Conservation (phyloP, 2,797 vertebrate species). For the Euthynnus affinis region DNA sequence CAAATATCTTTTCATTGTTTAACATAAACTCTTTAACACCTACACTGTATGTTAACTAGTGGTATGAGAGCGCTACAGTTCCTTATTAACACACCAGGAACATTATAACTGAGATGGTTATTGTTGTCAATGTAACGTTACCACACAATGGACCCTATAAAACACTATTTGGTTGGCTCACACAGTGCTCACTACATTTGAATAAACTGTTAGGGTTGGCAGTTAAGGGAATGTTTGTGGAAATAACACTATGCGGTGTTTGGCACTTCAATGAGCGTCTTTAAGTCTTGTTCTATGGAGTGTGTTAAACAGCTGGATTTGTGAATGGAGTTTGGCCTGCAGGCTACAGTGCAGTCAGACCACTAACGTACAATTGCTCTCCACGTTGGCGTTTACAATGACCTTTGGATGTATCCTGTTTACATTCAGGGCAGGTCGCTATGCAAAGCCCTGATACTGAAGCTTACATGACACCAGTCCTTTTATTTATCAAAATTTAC, state of each 20-base stretch:
- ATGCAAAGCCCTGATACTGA: not conserved
- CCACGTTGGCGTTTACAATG: constrained; percentile 18
- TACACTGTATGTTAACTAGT: not conserved
- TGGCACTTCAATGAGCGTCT: not conserved
- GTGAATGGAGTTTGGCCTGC: not conserved
- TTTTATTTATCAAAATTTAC: no score
- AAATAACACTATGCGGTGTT: not conserved
- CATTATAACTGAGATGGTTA: no score
- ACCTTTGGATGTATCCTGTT: constrained; percentile 37
- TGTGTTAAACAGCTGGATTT: not conserved
- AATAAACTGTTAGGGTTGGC: not conserved
- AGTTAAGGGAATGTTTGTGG: no score
- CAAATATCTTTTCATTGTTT: not conserved
- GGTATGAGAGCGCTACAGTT: no score
- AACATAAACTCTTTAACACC: not conserved
- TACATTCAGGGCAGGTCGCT: constrained; percentile 33
- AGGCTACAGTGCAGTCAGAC: not conserved
- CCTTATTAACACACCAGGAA: no score
- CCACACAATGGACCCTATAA: not conserved
- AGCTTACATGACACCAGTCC: not conserved
- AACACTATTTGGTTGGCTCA: no score
- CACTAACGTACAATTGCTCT: not conserved
- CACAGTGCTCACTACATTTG: no score
- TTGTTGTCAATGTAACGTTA: not conserved
- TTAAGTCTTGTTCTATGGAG: not conserved